A percentile compares a stretch with the other conserved stretches of the same genome.
These are phyloP conservation scores for Phylloscopus trochilus DNA, from an alignment of 2,113 vertebrate species.

Conservation along the genomic window DNA sequence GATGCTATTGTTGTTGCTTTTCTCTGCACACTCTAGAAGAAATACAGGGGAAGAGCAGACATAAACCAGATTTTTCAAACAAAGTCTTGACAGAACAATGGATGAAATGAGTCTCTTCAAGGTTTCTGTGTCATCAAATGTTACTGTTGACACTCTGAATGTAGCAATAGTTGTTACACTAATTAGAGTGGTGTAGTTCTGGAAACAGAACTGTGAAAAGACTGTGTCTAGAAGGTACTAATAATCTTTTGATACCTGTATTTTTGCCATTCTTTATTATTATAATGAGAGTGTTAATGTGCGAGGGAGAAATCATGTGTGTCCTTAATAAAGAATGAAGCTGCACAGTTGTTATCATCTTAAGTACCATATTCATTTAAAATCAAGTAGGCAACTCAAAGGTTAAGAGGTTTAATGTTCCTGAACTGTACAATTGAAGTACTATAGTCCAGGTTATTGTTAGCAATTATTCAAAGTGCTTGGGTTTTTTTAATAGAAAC, in stretches of 20 bases:
- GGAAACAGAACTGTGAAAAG: slow-evolving; percentile 40
- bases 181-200: slow-evolving; percentile 52
- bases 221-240: slow-evolving; percentile 38
- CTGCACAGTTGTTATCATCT: slow-evolving; percentile 61
- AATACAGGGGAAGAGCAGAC: neutral
- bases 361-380: slow-evolving; percentile 69
- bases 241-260: slow-evolving; percentile 57
- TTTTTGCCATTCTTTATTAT: slow-evolving; percentile 67
- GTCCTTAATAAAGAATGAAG: slow-evolving; percentile 62
- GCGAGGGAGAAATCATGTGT: slow-evolving; percentile 43
- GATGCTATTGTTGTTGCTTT: neutral
- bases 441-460: slow-evolving; percentile 60
- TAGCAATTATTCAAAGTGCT: slow-evolving; percentile 61
- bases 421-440: slow-evolving; percentile 64
- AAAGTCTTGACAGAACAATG: neutral
- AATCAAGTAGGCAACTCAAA: slow-evolving; percentile 73
- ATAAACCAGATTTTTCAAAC: neutral
- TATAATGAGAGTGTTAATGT: slow-evolving; percentile 52
- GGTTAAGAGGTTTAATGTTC: slow-evolving; percentile 73
- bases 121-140: slow-evolving; percentile 40
- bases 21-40: neutral
- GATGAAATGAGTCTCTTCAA: neutral
- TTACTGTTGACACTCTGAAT: slow-evolving; percentile 51
- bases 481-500: slow-evolving; percentile 12
- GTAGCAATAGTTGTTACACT: slow-evolving; percentile 28